Evolutionary conservation across 2,113 vertebrate species (phyloP), one percentile per base, ranked within the genome.

Genomic region (Marmota flaviventris): DNA sequence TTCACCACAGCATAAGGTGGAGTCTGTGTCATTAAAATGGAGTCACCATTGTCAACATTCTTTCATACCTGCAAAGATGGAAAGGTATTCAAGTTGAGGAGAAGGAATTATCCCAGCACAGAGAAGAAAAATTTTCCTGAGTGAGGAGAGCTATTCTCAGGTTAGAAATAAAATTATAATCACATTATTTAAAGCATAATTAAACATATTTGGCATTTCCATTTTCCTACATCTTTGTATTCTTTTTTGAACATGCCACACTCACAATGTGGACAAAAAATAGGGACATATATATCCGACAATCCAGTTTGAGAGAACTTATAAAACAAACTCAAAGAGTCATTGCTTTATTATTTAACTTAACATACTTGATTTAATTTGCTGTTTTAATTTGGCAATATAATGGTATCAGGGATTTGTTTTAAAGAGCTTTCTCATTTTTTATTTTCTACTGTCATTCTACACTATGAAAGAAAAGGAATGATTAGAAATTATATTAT

Each of bases 381-480:
- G 78, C 94, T 92, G 25, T 78, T 24, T 81, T 69, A 37, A 67
- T 70, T 91, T 91, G 24, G 6, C 11, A 58, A 18, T 72, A 34
- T 56, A 24, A 45, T n/a, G 39, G 53, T 82, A 13, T 25, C 9
- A 77, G 39, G 58, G 22, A 24, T 61, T 5, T 1, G 20, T 93
- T 87, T 32, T 42, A 67, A 53, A 2, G 88, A 85, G 29, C 61
- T 17, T 72, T 45, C 6, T 58, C 96, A 51, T 92, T 0, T 24
- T 25, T 61, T 58, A 20, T 61, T 61, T 61, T 61, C 20, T 61
- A 6, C 56, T 70, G 2, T 93, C 12, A 14, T 72, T 94, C 39
- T 93, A 8, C 29, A 18, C 45, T 81, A 72, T 51, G 51, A 92
- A 91, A 32, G 48, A 20, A n/a, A 88, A 89, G 90, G 53, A 96